Conservation (phyloP, 2,888 invertebrate species). For the Pollenia amentaria region DNA sequence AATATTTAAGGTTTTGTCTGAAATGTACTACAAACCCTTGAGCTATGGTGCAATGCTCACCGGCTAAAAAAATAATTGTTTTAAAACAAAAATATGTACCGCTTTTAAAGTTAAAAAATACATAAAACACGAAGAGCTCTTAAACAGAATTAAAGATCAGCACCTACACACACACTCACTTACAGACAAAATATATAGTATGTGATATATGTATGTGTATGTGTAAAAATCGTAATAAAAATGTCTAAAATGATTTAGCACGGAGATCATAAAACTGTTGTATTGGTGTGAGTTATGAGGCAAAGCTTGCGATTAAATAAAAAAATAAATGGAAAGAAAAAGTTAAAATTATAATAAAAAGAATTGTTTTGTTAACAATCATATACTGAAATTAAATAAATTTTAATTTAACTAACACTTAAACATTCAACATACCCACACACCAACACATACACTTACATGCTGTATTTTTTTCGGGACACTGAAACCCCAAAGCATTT, state of each 20-base stretch:
- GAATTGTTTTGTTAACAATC: neutral
- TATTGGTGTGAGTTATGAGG: constrained; percentile 43
- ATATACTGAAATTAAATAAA: neutral
- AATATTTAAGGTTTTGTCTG: too few relatives aligned
- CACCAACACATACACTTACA: neutral
- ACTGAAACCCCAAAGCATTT: constrained; percentile 5
- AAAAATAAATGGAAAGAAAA: neutral
- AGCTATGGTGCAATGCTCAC: too few relatives aligned
- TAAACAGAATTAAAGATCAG: too few relatives aligned
- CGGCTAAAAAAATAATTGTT: too few relatives aligned
- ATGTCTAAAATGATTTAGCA: constrained; percentile 53
- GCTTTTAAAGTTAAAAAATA: too few relatives aligned
- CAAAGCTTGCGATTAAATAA: constrained; percentile 39
- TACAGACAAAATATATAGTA: neutral
- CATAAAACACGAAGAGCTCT: too few relatives aligned
- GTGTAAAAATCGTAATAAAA: constrained; percentile 29
- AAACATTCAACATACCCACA: neutral
- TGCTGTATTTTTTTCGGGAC: neutral
- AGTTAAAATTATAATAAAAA: neutral
- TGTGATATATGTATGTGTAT: neutral
- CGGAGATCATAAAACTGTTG: constrained; percentile 45
- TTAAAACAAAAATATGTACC: too few relatives aligned
- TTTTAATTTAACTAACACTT: neutral
- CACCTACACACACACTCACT: too few relatives aligned
- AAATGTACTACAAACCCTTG: too few relatives aligned